These are phyloP conservation scores for Paramormyrops kingsleyae DNA, from an alignment of 2,113 vertebrate species.

Conservation along the genomic window DNA sequence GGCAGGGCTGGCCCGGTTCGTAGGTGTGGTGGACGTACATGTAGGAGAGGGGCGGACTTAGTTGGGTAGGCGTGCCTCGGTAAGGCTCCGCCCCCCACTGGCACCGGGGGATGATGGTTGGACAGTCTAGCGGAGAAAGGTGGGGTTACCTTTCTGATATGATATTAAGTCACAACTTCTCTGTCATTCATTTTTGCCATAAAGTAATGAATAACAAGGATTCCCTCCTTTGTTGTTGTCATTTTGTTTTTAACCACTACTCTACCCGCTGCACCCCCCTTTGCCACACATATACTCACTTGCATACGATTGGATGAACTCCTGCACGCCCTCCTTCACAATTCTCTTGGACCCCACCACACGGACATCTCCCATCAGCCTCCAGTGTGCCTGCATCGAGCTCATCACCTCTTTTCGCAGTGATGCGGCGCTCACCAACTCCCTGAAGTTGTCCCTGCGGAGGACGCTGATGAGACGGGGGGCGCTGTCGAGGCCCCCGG, in stretches of 20 bases:
- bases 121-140: slow-evolving; percentile 63
- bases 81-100: slow-evolving; percentile 76
- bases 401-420: slow-evolving; percentile 57
- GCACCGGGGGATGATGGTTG: slow-evolving; percentile 71
- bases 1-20: slow-evolving; percentile 62
- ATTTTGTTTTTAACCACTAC: neutral
- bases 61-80: slow-evolving; percentile 56
- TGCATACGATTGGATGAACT: slow-evolving; percentile 64
- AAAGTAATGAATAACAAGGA: neutral
- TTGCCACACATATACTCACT: slow-evolving; percentile 54
- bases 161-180: neutral
- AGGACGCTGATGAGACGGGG: slow-evolving; percentile 54
- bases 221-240: neutral
- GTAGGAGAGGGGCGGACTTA: slow-evolving; percentile 61
- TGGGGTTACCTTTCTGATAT: neutral
- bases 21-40: slow-evolving; percentile 81
- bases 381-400: slow-evolving; percentile 38
- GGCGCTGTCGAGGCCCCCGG: slow-evolving; percentile 29
- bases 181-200: neutral
- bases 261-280: neutral
- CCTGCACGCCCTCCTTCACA: slow-evolving; percentile 43
- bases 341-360: slow-evolving; percentile 43
- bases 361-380: neutral
- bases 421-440: slow-evolving; percentile 29
- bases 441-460: slow-evolving; percentile 55